These are phyloP conservation scores for Ectobius pallidus DNA, from an alignment of 2,888 invertebrate genomes.

Conservation along the genomic window DNA sequence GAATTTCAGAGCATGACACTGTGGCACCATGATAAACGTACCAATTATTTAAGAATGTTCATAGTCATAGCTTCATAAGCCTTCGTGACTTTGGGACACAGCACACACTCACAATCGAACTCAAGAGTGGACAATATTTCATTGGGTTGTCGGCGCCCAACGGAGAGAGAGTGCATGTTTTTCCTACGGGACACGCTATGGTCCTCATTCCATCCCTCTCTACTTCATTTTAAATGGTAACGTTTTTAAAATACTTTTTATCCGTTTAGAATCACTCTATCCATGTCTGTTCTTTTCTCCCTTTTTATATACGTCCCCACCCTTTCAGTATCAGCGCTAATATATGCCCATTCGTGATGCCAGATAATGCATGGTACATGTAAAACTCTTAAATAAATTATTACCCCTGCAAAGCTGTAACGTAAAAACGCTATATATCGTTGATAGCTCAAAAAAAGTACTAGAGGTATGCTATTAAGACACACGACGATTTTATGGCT, in stretches of 20 bases:
- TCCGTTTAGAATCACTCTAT: background rate
- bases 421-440: background rate
- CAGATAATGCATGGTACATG: slow-evolving; percentile 4
- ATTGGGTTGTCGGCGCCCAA: slow-evolving; percentile 1
- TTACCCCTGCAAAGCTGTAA: background rate
- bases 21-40: too few species aligned
- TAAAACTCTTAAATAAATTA: slow-evolving; percentile 3
- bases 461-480: background rate
- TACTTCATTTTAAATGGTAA: background rate
- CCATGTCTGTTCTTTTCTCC: background rate
- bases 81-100: background rate
- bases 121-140: background rate
- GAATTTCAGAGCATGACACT: too few species aligned
- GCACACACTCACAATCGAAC: background rate
- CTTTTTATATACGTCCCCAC: background rate
- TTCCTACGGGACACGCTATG: background rate
- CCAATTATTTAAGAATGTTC: too few species aligned
- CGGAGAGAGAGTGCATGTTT: background rate
- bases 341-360: slow-evolving; percentile 9
- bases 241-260: background rate
- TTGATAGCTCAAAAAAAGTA: background rate
- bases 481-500: too few species aligned
- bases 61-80: too few species aligned
- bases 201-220: background rate
- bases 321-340: slow-evolving; percentile 5